phyloP scores from a whole-genome alignment of 2,888 invertebrate species.

The Drosophila tripunctata region DNA sequence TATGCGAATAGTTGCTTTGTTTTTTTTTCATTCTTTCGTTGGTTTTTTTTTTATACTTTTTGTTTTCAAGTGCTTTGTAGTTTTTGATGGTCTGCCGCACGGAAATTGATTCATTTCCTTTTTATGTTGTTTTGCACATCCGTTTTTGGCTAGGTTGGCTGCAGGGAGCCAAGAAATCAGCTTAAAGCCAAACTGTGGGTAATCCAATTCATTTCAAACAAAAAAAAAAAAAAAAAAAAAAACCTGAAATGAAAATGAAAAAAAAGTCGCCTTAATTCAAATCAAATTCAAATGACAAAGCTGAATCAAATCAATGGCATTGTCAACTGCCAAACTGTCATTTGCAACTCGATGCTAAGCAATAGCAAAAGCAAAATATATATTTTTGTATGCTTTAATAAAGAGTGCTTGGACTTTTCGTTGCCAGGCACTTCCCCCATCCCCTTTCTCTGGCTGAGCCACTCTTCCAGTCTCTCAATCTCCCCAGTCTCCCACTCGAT shows the following conservation, averaged over 20 bases:
- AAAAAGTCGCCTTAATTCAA: constrained; percentile 53
- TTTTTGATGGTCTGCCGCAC: constrained; percentile 74
- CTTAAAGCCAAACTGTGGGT: constrained; percentile 41
- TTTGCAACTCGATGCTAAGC: constrained; percentile 56
- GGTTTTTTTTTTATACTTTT: no score
- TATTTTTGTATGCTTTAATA: constrained; percentile 45
- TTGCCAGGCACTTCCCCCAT: constrained; percentile 4
- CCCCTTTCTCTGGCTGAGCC: not conserved
- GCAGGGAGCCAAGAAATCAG: constrained; percentile 22
- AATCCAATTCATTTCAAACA: constrained; percentile 36
- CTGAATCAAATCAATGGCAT: constrained; percentile 55
- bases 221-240: not conserved
- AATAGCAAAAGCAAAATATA: constrained; percentile 23
- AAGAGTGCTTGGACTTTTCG: constrained; percentile 41
- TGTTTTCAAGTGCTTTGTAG: constrained; percentile 57
- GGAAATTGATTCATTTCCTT: constrained; percentile 78
- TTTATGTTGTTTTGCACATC: constrained; percentile 65
- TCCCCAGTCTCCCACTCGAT: constrained; percentile 43
- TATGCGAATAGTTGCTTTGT: constrained; percentile 41
- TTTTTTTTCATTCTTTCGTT: no score
- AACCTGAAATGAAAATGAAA: not conserved
- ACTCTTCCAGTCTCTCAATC: not conserved
- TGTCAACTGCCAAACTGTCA: constrained; percentile 70
- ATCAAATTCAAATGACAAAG: constrained; percentile 56
- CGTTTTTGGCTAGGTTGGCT: constrained; percentile 38